Evolutionary conservation across 2,797 vertebrate species (phyloP).

Genomic region (Silurus lanzhouensis): DNA sequence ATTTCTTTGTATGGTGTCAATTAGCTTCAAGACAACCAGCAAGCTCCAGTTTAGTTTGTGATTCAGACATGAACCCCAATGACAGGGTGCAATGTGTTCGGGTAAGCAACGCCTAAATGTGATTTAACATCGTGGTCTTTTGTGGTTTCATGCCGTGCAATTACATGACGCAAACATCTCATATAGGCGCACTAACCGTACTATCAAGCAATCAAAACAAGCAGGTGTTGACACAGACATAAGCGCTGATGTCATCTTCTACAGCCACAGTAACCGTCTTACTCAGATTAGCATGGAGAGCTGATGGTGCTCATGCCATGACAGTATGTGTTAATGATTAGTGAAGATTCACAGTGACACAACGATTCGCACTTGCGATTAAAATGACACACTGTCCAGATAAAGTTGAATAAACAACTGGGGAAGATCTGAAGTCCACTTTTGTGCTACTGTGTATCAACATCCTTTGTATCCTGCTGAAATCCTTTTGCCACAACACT

Average conservation of each 20-base stretch:
- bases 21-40: not conserved
- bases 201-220: conserved; percentile 9
- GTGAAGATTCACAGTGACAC: conserved; percentile 3
- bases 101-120: not conserved
- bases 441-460: not conserved
- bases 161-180: conserved; percentile 20
- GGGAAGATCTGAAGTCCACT: not conserved
- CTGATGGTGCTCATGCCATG: not conserved
- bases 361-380: not conserved
- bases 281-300: conserved; percentile 2
- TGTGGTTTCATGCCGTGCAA: conserved; percentile 15
- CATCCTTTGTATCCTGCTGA: not conserved
- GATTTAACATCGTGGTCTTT: conserved; percentile 11
- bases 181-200: not conserved
- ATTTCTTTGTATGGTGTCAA: no score
- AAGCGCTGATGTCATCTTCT: conserved; percentile 8
- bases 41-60: not conserved
- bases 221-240: conserved; percentile 16
- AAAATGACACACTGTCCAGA: not conserved
- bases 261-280: not conserved
- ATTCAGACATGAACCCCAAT: not conserved
- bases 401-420: not conserved
- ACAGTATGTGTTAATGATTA: not conserved
- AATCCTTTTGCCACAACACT: not conserved
- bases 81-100: not conserved